Evolutionary conservation across 1,140 invertebrate genomes (phyloP).

Genomic region (Achroia grisella): DNA sequence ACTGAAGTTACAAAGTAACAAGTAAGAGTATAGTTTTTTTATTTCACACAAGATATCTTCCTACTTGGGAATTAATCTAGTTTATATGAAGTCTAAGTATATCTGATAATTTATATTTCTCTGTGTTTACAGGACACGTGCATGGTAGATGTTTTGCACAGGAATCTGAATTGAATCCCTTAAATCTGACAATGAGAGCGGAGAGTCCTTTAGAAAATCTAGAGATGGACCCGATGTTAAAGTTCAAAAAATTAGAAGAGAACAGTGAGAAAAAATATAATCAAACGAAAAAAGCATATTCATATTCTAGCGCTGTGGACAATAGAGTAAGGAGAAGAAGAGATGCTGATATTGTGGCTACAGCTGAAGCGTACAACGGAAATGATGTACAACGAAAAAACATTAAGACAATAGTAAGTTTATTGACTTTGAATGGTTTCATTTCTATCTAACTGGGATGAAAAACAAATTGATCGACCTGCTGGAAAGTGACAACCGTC

Average conservation of each 20-base stretch:
- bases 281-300: conserved; percentile 67
- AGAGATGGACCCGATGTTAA: conserved; percentile 53
- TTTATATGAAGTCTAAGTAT: too few species aligned
- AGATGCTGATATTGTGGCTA: conserved; percentile 81
- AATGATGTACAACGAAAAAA: conserved; percentile 81
- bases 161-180: conserved; percentile 79
- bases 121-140: conserved; percentile 64
- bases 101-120: not conserved
- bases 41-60: too few species aligned
- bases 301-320: conserved; percentile 28
- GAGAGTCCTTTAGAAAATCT: conserved; percentile 62
- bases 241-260: conserved; percentile 41
- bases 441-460: too few species aligned
- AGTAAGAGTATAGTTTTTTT: too few species aligned
- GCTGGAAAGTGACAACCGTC: too few species aligned
- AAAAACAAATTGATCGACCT: too few species aligned
- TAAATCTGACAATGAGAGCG: conserved; percentile 76
- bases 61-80: too few species aligned
- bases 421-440: too few species aligned
- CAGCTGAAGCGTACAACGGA: conserved; percentile 80
- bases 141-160: conserved; percentile 78
- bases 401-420: conserved; percentile 84
- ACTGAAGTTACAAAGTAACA: too few species aligned
- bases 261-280: conserved; percentile 54
- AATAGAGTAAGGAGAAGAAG: conserved; percentile 75